Evolutionary conservation across 1,140 invertebrate species (phyloP), one percentile per base, ranked within the genome.

Genomic region (Ips typographus): DNA sequence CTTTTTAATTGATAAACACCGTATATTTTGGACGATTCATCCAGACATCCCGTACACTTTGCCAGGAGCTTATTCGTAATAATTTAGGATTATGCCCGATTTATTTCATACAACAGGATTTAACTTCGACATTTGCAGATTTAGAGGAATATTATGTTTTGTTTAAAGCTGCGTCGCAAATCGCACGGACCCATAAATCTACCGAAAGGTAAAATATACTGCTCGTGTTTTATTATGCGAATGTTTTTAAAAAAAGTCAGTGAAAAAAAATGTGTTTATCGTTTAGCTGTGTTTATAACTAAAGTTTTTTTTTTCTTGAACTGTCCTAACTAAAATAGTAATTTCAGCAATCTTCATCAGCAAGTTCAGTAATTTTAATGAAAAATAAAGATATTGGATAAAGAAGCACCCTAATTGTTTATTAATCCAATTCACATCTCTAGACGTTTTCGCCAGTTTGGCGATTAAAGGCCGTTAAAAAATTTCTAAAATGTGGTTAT

Each of bases 71-170:
- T 47, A 47, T 36, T 44, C 22, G 22, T 61, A 61, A 61, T 61
- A 61, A 44, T 61, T 61, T 36, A 61, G 43, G 59, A 43, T 61
- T 61, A 44, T 61, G n/a, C 59, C 3, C 59, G 59, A 61, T 61
- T 61, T 61, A 47, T 61, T 61, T 36, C 59, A 61, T 61, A 47
- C 59, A 47, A 47, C 59, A 61, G 59, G 59, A 39, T 44, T 61
- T 61, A 43, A 61, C 43, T 61, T 61, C 59, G 59, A 61, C 59
- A 38, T 61, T 61, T 61, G 43, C 36, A 61, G 59, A 61, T 61
- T 61, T 61, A 61, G 42, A 47, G 59, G 59, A 44, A 43, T 61
- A 61, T 61, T 61, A 57, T 40, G 59, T 61, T 61, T 61, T 61
- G 59, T 61, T 61, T 61, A 61, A 61, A 43, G 59, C 59, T 41